Evolutionary conservation across 2,113 vertebrate genomes (phyloP).

Genomic region (Tachysurus vachellii): DNA sequence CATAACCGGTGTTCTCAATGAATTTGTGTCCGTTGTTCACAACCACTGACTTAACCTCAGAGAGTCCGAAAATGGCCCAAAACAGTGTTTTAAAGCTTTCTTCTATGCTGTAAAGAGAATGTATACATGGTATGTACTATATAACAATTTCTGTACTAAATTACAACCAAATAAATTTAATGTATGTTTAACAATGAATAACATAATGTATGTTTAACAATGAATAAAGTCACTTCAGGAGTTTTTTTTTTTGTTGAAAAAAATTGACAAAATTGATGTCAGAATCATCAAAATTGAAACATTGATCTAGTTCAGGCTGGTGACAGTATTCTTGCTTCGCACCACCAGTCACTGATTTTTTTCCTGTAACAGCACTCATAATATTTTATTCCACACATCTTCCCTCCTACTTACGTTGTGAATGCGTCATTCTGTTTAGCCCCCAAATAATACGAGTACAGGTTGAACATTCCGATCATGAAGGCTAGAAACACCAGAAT

Average conservation of each 20-base stretch:
- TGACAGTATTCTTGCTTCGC: neutral
- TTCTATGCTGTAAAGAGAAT: conserved; percentile 79
- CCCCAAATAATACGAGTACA: conserved; percentile 94
- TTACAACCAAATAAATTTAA: neutral
- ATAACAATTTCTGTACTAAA: neutral
- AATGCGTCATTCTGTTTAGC: conserved; percentile 97
- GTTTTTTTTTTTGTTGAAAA: neutral
- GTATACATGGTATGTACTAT: neutral
- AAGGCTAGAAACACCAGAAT: conserved; percentile 97
- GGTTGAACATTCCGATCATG: conserved; percentile 99
- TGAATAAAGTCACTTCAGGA: neutral
- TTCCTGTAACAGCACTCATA: neutral
- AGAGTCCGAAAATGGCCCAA: conserved; percentile 99
- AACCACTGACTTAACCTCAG: conserved; percentile 95
- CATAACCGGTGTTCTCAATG: conserved; percentile 97
- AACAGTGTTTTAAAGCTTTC: conserved; percentile 99
- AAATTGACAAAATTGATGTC: neutral
- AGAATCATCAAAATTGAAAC: no score
- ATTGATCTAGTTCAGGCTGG: neutral
- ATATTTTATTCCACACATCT: neutral
- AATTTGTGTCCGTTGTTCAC: conserved; percentile 98
- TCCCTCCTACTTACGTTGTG: conserved; percentile 85
- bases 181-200: no score
- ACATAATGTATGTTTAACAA: no score
- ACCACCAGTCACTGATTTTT: neutral